A percentile compares a stretch with the other conserved stretches of the same genome.
These are phyloP conservation scores for Prietella phreatophila DNA, from an alignment of 2,113 vertebrate genomes.

Conservation along the genomic window DNA sequence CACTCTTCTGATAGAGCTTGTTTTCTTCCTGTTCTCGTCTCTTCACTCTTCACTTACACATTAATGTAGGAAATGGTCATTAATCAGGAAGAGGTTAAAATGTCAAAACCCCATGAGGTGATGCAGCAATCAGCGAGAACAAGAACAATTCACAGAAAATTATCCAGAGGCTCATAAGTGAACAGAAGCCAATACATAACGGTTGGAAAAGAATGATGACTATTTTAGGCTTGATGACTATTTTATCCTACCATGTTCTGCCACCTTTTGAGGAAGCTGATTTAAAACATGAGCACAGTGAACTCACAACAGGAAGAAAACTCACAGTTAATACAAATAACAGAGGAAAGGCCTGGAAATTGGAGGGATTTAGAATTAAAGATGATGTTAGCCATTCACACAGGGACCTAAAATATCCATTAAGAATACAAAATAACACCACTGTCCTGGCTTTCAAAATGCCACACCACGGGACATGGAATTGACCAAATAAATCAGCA, in stretches of 20 bases:
- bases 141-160: constrained; percentile 6
- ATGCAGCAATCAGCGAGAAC: background rate
- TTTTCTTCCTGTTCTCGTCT: background rate
- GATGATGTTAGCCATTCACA: background rate
- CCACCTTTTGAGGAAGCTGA: background rate
- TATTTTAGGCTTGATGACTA: too few species aligned
- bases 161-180: background rate
- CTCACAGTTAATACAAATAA: background rate
- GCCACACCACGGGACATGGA: background rate
- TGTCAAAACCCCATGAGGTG: background rate
- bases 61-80: constrained; percentile 10
- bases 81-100: background rate
- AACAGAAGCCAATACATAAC: background rate
- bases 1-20: background rate
- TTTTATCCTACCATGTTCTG: background rate
- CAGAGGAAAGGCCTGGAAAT: background rate
- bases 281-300: too few species aligned
- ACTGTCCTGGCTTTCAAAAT: background rate
- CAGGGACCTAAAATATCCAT: background rate
- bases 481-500: background rate
- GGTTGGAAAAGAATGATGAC: background rate
- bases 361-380: background rate
- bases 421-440: background rate
- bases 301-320: background rate
- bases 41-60: background rate